Base-by-base conservation (phyloP, 2,797 vertebrate species). In the Aulostomus chinensis region DNA sequence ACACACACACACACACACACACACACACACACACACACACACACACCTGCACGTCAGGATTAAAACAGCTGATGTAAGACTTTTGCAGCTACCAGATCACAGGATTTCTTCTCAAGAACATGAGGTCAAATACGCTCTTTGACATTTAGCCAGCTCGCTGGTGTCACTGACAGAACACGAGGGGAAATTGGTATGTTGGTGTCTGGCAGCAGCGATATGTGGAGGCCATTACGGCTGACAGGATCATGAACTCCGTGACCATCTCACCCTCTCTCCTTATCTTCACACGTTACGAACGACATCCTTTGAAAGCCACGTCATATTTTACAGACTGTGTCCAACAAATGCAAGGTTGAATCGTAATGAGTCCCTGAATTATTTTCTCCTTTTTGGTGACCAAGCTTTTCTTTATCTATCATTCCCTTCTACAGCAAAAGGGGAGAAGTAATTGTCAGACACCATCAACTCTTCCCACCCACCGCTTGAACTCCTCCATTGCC, bases 51-150 rank as follows among this genome's bases (percentile, higher is more conserved):
- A 46, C 43, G 60, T 64, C 33, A 47, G 68, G 58, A 66, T 46
- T 73, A 43, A 64, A 77, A 69, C 43, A 69, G 54, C 52, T 66
- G 57, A 38, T 55, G 48, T 32, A 17, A 50, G 30, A 63, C 42
- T 32, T 59, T 60, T 57, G 39, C 55, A 50, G 49, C 59, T 64
- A 73, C 63, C 54, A 65, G 50, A 45, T 30, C 45, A 33, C 20
- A 56, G 40, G 53, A 57, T 55, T 52, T 77, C 45, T 58, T 41
- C 59, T 20, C 53, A 53, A 39, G 46, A 45, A 46, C 70, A 74
- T 49, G 65, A 64, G 75, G 73, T 76, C 59, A 76, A 72, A 55
- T 47, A 58, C 50, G 54, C 41, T 50, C 48, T 56, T 48, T 83
- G 63, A 78, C 58, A 78, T 55, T 59, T 57, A 48, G 38, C 53